These are phyloP conservation scores for Phania funesta DNA, from an alignment of 2,888 invertebrate genomes.

Conservation along the genomic window DNA sequence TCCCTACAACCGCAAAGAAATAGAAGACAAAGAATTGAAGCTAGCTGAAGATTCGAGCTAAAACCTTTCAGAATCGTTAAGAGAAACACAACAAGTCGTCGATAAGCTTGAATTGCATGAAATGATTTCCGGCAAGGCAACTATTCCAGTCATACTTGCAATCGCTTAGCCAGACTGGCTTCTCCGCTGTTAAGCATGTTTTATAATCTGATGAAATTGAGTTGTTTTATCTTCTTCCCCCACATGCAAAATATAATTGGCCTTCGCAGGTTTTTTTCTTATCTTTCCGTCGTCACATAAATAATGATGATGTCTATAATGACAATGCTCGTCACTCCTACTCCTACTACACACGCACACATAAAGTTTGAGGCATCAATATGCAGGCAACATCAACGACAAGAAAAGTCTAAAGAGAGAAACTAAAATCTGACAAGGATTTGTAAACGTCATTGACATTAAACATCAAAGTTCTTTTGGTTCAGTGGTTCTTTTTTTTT, in stretches of 20 bases:
- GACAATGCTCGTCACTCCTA: slow-evolving; percentile 45
- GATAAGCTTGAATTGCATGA: too few relatives aligned
- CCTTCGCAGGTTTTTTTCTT: slow-evolving; percentile 4
- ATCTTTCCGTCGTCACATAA: slow-evolving; percentile 31
- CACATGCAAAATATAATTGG: slow-evolving; percentile 1
- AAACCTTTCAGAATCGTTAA: too few relatives aligned
- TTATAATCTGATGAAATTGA: too few relatives aligned
- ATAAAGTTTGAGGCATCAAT: neutral
- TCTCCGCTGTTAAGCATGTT: too few relatives aligned
- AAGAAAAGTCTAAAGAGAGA: slow-evolving; percentile 1
- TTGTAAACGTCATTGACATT: slow-evolving; percentile 61
- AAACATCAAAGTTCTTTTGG: slow-evolving; percentile 56
- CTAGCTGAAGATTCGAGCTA: too few relatives aligned
- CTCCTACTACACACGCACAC: slow-evolving; percentile 36
- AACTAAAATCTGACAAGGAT: slow-evolving; percentile 57
- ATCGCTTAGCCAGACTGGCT: too few relatives aligned
- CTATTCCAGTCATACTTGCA: too few relatives aligned
- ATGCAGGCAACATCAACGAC: slow-evolving; percentile 5
- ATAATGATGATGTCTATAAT: slow-evolving; percentile 48
- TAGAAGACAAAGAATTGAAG: too few relatives aligned
- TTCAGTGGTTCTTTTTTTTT: slow-evolving; percentile 26
- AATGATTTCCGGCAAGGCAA: too few relatives aligned
- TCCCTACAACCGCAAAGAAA: too few relatives aligned
- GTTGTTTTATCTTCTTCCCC: too few relatives aligned
- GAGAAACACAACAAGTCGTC: too few relatives aligned